These are phyloP conservation scores for Smutsia gigantea DNA, from an alignment of 2,797 vertebrate genomes.

Conservation along the genomic window DNA sequence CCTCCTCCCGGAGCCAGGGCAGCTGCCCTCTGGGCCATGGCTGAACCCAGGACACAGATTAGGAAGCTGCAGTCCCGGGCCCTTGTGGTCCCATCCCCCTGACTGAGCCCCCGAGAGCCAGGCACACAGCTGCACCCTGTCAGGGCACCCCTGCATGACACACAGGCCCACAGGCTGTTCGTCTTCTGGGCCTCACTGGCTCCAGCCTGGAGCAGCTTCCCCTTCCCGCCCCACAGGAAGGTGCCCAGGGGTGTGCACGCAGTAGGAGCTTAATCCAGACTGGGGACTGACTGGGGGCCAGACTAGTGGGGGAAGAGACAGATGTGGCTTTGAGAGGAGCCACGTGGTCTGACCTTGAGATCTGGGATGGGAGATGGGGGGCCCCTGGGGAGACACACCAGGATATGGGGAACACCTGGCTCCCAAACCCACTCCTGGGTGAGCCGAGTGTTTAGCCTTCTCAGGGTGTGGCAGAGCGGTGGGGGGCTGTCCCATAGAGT, in stretches of 20 bases:
- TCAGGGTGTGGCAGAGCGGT: neutral
- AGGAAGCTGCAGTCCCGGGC: neutral
- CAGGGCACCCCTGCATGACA: neutral
- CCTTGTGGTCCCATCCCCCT: neutral
- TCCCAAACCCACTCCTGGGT: neutral
- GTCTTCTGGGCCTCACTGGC: neutral
- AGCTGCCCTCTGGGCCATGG: neutral
- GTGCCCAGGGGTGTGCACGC: neutral
- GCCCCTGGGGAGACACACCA: neutral
- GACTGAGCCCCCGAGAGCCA: neutral
- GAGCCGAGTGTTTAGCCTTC: neutral
- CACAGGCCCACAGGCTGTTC: neutral
- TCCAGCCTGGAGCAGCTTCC: neutral
- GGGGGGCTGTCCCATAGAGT: neutral
- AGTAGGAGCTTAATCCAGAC: neutral
- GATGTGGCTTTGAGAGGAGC: neutral
- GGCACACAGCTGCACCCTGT: neutral
- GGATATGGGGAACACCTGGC: neutral
- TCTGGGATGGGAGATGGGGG: neutral
- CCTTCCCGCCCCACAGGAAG: accelerated
- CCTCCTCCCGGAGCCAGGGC: neutral
- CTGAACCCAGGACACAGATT: neutral
- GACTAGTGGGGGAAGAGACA: neutral
- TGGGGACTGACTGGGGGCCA: neutral
- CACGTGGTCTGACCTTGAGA: neutral